Conservation (phyloP, 2,113 vertebrate genomes). For the Gasterosteus aculeatus region DNA sequence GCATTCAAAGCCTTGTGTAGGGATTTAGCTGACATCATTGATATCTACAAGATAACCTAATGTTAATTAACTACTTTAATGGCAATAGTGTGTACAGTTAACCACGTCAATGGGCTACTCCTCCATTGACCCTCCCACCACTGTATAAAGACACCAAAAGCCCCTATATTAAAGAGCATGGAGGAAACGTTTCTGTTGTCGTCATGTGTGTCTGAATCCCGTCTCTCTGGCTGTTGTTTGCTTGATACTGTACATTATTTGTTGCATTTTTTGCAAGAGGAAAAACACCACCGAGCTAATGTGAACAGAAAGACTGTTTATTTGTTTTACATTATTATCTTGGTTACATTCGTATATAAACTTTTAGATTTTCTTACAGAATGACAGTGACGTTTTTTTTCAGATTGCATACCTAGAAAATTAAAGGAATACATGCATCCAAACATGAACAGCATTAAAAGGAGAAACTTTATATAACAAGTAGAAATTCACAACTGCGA, state of each 20-base stretch:
- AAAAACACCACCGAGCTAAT: not conserved
- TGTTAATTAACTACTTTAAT: slow-evolving; percentile 72
- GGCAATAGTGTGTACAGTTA: slow-evolving; percentile 71
- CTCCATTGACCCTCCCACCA: slow-evolving; percentile 57
- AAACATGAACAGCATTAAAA: slow-evolving; percentile 71
- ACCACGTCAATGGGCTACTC: slow-evolving; percentile 40
- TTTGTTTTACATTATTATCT: slow-evolving; percentile 80
- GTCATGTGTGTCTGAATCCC: slow-evolving; percentile 19
- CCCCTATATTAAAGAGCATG: slow-evolving; percentile 80
- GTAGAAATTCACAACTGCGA: slow-evolving; percentile 49
- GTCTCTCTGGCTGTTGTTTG: not conserved
- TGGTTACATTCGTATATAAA: slow-evolving; percentile 81
- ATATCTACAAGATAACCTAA: slow-evolving; percentile 47
- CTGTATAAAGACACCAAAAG: slow-evolving; percentile 69
- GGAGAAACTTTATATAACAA: slow-evolving; percentile 58
- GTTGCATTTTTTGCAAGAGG: not conserved
- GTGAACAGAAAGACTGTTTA: slow-evolving; percentile 76
- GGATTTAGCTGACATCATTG: slow-evolving; percentile 37
- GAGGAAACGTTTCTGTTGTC: slow-evolving; percentile 42
- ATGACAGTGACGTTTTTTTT: slow-evolving; percentile 69
- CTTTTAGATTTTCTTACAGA: slow-evolving; percentile 73
- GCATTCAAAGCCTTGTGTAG: slow-evolving; percentile 42
- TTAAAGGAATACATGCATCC: slow-evolving; percentile 68
- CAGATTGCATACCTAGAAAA: slow-evolving; percentile 74
- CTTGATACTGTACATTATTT: not conserved